Evolutionary conservation across 1,140 invertebrate species (phyloP).

Genomic region (Drosophila yakuba): DNA sequence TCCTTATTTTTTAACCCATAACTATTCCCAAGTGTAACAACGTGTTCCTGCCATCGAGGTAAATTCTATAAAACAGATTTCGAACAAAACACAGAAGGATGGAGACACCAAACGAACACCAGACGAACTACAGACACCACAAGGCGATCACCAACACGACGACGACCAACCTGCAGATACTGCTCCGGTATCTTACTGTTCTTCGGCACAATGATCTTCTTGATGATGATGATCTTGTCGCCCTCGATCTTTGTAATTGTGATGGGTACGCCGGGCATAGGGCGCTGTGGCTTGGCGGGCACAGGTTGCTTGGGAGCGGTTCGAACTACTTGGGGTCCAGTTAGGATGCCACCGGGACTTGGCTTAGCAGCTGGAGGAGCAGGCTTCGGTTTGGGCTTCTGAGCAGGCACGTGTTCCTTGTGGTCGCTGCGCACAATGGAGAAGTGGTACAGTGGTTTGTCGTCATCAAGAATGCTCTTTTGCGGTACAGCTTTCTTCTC

Average conservation of each 20-base stretch:
- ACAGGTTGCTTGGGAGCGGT: slow-evolving; percentile 35
- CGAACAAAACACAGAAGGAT: slow-evolving; percentile 39
- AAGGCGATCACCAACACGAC: slow-evolving; percentile 29
- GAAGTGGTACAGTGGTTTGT: slow-evolving; percentile 78
- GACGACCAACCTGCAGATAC: slow-evolving; percentile 81
- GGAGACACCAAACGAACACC: slow-evolving; percentile 48
- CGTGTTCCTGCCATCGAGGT: slow-evolving; percentile 41
- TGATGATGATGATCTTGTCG: slow-evolving; percentile 84
- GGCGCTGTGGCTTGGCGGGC: slow-evolving; percentile 60
- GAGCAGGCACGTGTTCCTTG: slow-evolving; percentile 68
- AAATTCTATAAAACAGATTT: slow-evolving; percentile 55
- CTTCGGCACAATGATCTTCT: slow-evolving; percentile 81
- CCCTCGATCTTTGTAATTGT: slow-evolving; percentile 83
- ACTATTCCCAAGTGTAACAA: not conserved
- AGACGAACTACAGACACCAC: slow-evolving; percentile 36
- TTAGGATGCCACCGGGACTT: slow-evolving; percentile 70
- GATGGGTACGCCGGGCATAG: slow-evolving; percentile 71
- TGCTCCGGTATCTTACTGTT: slow-evolving; percentile 84
- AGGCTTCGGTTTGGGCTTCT: slow-evolving; percentile 76
- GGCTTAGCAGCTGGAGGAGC: slow-evolving; percentile 61
- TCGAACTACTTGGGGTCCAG: slow-evolving; percentile 66
- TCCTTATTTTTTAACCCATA: not conserved
- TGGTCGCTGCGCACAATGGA: slow-evolving; percentile 77
- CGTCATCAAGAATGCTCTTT: slow-evolving; percentile 83
- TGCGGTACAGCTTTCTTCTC: slow-evolving; percentile 72